A percentile compares a stretch with the other conserved stretches of the same genome.
phyloP scores from a whole-genome alignment of 2,888 invertebrate genomes.

The Quadriops clusia region DNA sequence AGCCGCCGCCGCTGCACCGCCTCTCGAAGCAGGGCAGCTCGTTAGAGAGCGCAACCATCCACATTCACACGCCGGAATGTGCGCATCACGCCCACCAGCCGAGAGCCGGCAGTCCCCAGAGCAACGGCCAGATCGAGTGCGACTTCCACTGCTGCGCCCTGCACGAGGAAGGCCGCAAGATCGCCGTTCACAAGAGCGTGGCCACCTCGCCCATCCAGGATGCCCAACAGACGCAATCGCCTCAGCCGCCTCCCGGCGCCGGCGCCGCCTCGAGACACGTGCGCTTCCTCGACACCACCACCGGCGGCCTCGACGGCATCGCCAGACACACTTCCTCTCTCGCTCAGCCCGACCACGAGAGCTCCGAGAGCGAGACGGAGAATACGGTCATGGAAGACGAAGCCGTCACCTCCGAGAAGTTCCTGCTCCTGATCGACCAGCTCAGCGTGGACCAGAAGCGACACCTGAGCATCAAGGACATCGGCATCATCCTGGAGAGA shows the following conservation, averaged over 20 bases:
- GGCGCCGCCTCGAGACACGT: slow-evolving; percentile 72
- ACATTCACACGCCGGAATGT: slow-evolving; percentile 75
- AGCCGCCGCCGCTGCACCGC: no score
- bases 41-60: slow-evolving; percentile 61
- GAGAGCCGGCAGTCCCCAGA: slow-evolving; percentile 53
- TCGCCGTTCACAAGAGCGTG: slow-evolving; percentile 84
- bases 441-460: slow-evolving; percentile 85
- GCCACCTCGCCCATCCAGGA: slow-evolving; percentile 89
- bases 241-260: slow-evolving; percentile 42
- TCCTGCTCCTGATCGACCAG: slow-evolving; percentile 85
- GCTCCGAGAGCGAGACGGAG: slow-evolving; percentile 87
- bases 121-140: slow-evolving; percentile 58
- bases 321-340: slow-evolving; percentile 26
- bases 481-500: slow-evolving; percentile 86
- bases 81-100: slow-evolving; percentile 56
- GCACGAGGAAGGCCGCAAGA: slow-evolving; percentile 85
- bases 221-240: slow-evolving; percentile 40
- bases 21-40: slow-evolving; percentile 44
- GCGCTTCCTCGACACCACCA: slow-evolving; percentile 72
- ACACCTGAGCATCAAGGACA: slow-evolving; percentile 87
- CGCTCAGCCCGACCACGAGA: slow-evolving; percentile 59
- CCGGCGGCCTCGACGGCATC: slow-evolving; percentile 34
- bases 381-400: slow-evolving; percentile 89
- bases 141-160: slow-evolving; percentile 93
- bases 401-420: slow-evolving; percentile 80